Evolutionary conservation across 2,113 vertebrate genomes (phyloP), one percentile per base, ranked within the genome.

Genomic region (Motacilla tschutschensis): DNA sequence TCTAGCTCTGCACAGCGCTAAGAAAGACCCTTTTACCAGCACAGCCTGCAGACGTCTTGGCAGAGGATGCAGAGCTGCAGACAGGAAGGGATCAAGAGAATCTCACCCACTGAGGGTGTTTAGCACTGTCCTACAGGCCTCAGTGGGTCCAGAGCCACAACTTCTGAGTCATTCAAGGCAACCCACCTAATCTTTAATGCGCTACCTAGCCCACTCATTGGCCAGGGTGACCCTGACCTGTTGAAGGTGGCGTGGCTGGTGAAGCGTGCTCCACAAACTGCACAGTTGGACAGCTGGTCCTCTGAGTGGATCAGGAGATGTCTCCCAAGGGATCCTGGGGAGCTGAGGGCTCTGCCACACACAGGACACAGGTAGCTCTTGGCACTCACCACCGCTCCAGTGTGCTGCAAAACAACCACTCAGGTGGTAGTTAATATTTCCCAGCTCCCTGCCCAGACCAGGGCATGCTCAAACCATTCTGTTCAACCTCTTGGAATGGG

Each of bases 291-390:
- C 80, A 98, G 97, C 92, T 99, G 98, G 97, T 99, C 98, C 93
- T 99, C 98, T 0, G 99, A 99, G 95, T 99, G 99, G 96, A 99
- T 99, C 88, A 99, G 98, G 75, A 99, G 98, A 95, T 99, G 99
- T 50, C 99, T 98, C 48, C 99, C 99, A 36, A 99, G 95, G 26
- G 99, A 99, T 79, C 98, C 99, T 0, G 98, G 99, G 47, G 99
- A 99, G 95, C 98, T 99, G 93, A 99, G 98, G 81, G 98, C 98
- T 87, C 99, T 98, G 94, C 99, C 99, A 87, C 99, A 99, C 69
- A 99, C 98, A 3, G 99, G 99, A 95, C 99, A 99, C 96, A 99
- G 92, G 66, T 98, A 99, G 97, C 98, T 99, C 96, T 99, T 99
- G 95, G 97, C 98, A 48, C 97, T 98, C 95, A 98, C 98, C 96